Conservation (phyloP, 2,113 vertebrate species). For the Chinchilla lanigera region DNA sequence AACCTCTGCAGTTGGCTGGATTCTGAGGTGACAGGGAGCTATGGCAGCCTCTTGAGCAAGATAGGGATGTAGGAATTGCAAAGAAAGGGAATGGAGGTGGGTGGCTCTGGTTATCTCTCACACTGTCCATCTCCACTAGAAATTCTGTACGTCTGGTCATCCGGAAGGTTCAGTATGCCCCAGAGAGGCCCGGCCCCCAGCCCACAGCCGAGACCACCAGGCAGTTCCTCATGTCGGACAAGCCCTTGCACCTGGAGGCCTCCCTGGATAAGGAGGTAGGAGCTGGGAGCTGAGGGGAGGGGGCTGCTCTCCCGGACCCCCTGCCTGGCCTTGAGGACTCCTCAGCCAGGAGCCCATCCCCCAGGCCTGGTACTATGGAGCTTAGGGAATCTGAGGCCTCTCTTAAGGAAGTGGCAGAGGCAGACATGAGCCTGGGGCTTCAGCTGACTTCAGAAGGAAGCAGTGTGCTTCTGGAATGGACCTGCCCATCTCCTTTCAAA, state of each 20-base stretch:
- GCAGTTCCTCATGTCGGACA: conserved; percentile 98
- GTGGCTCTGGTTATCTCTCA: not conserved
- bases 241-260: conserved; percentile 95
- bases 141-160: conserved; percentile 97
- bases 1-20: not conserved
- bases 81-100: not conserved
- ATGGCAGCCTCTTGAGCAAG: not conserved
- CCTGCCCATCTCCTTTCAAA: not conserved
- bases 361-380: not conserved
- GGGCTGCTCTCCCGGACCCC: not conserved
- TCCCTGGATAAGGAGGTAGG: conserved; percentile 96
- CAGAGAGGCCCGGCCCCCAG: conserved; percentile 94
- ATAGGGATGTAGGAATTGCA: not conserved
- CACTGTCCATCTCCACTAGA: conserved; percentile 80
- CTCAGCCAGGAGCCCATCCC: not conserved
- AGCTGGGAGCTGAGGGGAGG: not conserved
- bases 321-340: not conserved
- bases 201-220: conserved; percentile 96
- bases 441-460: not conserved
- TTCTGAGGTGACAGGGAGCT: not conserved
- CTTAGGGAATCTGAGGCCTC: not conserved
- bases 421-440: not conserved
- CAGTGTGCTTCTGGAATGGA: not conserved
- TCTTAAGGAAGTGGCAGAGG: not conserved
- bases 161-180: conserved; percentile 96